Percentiles rank a stretch among this genome's conserved stretches.
Conservation (phyloP, 2,888 invertebrate genomes). For the Pandemis cinnamomeana region DNA sequence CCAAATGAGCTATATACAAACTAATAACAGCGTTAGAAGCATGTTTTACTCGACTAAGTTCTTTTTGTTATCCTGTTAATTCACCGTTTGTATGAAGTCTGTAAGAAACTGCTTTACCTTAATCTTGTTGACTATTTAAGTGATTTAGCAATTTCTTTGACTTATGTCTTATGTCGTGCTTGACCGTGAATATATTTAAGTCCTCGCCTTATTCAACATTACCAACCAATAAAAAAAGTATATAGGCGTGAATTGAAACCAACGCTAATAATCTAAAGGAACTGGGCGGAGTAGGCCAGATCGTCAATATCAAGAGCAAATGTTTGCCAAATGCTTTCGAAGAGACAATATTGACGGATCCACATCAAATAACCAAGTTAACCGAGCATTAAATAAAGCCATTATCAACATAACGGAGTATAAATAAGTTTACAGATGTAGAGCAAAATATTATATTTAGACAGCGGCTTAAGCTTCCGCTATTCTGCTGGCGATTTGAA, state of each 20-base stretch:
- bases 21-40: conserved; percentile 8
- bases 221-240: not conserved
- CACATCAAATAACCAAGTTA: conserved; percentile 37
- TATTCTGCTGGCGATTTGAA: conserved; percentile 48
- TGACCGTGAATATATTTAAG: not conserved
- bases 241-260: not conserved
- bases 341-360: conserved; percentile 29
- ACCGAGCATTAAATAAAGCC: conserved; percentile 35
- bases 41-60: not conserved
- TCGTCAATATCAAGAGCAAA: conserved; percentile 28
- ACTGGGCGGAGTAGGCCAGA: not conserved
- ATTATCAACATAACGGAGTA: conserved; percentile 36
- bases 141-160: conserved; percentile 11
- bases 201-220: not conserved
- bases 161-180: not conserved
- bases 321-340: conserved; percentile 15
- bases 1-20: conserved; percentile 18
- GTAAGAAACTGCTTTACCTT: conserved; percentile 16
- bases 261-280: not conserved
- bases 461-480: conserved; percentile 61
- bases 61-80: not conserved
- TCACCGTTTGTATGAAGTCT: conserved; percentile 13
- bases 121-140: conserved; percentile 5
- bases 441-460: conserved; percentile 65
- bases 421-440: conserved; percentile 48